Conservation (phyloP, 2,113 vertebrate species). For the Pelusios castaneus region DNA sequence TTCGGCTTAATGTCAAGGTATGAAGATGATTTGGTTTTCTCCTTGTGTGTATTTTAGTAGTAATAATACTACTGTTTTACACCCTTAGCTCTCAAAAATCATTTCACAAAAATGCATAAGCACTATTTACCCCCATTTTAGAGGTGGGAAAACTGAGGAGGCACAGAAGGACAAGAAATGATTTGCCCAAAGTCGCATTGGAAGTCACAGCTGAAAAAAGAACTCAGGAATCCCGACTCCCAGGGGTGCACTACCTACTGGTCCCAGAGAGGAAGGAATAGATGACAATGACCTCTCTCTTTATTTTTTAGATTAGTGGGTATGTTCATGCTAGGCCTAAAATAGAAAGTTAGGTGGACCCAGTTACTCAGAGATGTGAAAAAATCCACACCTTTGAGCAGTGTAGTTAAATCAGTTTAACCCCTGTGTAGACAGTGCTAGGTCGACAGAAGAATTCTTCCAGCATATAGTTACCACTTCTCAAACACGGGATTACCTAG, state of each 20-base stretch:
- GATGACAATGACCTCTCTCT: slow-evolving; percentile 47
- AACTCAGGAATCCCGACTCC: slow-evolving; percentile 58
- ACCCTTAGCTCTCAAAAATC: background rate
- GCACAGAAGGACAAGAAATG: slow-evolving; percentile 48
- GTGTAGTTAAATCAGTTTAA: background rate
- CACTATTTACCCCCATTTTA: slow-evolving; percentile 39
- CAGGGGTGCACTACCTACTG: slow-evolving; percentile 58
- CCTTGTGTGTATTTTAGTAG: background rate
- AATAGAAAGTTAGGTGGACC: background rate
- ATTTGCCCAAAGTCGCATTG: slow-evolving; percentile 33
- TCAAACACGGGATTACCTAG: background rate
- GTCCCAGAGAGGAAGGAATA: slow-evolving; percentile 15
- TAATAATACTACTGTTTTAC: background rate
- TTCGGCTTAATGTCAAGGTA: background rate
- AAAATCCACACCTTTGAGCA: background rate
- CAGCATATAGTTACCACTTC: background rate
- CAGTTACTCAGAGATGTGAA: background rate
- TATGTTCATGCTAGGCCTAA: background rate
- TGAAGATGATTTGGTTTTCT: background rate
- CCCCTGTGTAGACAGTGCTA: background rate
- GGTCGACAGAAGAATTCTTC: background rate
- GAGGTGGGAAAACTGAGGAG: slow-evolving; percentile 57
- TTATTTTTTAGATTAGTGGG: slow-evolving; percentile 60
- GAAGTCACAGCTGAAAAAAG: slow-evolving; percentile 30
- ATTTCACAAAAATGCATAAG: slow-evolving; percentile 40